Conservation (phyloP, 2,888 invertebrate species). For the Graphium colonna region DNA sequence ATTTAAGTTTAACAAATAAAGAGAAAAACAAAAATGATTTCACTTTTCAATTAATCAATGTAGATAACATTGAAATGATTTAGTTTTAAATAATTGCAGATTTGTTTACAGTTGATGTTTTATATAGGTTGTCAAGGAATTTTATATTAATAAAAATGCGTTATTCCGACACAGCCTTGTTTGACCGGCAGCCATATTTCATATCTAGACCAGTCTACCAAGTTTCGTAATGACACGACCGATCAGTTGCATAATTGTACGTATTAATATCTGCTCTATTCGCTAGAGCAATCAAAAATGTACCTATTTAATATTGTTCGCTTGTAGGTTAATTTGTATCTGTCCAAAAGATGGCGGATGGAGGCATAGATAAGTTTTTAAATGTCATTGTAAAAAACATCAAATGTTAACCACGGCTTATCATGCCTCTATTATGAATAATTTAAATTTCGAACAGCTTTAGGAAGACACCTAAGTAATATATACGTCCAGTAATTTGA, state of each 20-base stretch:
- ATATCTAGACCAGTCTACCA: slow-evolving; percentile 24
- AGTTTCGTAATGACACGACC: slow-evolving; percentile 22
- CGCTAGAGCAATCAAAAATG: slow-evolving; percentile 16
- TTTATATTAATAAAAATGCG: slow-evolving; percentile 13
- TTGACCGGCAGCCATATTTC: slow-evolving; percentile 21
- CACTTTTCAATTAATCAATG: no score
- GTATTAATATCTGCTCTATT: slow-evolving; percentile 24
- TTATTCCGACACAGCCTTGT: slow-evolving; percentile 9
- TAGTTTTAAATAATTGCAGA: no score
- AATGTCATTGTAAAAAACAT: no score
- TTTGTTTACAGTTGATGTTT: no score
- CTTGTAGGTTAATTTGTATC: slow-evolving; percentile 3
- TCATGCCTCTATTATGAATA: no score
- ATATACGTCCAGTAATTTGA: not conserved
- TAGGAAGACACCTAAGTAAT: not conserved
- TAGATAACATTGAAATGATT: no score
- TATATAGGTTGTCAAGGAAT: slow-evolving; percentile 2
- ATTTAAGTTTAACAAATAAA: no score
- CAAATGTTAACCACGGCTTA: no score
- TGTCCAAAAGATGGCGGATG: no score
- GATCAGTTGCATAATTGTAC: slow-evolving; percentile 25
- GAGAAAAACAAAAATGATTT: no score
- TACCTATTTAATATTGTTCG: slow-evolving; percentile 14
- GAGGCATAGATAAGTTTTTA: no score
- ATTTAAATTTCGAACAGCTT: no score